Evolutionary conservation across 2,797 vertebrate genomes (phyloP), one percentile per base, ranked within the genome.

Genomic region (Denticeps clupeoides): DNA sequence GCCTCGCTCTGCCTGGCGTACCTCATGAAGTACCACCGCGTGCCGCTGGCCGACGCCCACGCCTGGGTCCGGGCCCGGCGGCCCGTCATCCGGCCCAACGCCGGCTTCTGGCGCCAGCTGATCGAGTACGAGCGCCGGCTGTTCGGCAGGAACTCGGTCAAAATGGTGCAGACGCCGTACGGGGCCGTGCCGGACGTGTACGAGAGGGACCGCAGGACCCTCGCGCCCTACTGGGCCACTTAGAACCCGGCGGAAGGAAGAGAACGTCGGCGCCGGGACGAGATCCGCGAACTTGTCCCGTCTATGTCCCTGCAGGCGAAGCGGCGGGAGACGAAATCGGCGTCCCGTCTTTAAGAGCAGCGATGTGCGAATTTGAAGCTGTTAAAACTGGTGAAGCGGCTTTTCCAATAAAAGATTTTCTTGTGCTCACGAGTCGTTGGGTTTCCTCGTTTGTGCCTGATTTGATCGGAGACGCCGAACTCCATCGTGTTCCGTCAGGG

Each of bases 111-210:
- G 92, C 80, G 88, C 53, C 93, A 98, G 72, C 89, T 98, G 56
- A 95, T 97, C 55, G 90, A 95, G 62, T 97, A 97, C 3, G 93
- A 98, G 72, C 84, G 89, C 71, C 93, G 94, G 84, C 86, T 98
- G 56, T 98, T 89, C 7, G 93, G 93, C 56, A 91, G 89, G 68
- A 90, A 87, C 47, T 87, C 89, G 15, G 93, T 98, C 45, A 95
- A 94, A 84, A 93, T 97, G 91, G 86, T 98, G 69, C 90, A 94
- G 79, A 96, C 93, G 0, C 90, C 91, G 3, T 95, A 95, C 0
- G 93, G 93, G 59, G 70, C 93, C 59, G 73, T 96, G 63, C 92
- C 93, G 5, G 93, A 97, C 24, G 79, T 97, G 70, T 97, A 95
- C 0, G 86, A 89, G 80, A 86, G 89, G 60, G 93, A 93, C 77